A percentile compares a stretch with the other conserved stretches of the same genome.
Conservation (phyloP, 2,797 vertebrate species). For the Acropternis orthonyx region DNA sequence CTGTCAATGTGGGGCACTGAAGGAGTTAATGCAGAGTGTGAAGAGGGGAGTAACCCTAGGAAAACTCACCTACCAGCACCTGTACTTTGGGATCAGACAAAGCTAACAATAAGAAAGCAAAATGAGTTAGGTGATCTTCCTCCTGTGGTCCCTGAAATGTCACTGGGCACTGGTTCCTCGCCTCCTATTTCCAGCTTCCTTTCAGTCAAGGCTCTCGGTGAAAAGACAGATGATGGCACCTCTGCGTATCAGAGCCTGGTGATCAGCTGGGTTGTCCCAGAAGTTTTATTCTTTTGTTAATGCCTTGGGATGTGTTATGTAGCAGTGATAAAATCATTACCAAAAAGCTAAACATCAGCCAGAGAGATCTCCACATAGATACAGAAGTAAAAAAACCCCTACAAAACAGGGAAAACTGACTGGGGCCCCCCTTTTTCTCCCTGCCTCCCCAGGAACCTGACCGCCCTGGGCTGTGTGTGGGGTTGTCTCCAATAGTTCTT, state of each 20-base stretch:
- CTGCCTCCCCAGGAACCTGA: rapidly evolving
- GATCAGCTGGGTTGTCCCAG: slow-evolving; percentile 70
- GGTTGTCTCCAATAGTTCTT: neutral
- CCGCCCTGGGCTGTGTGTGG: neutral
- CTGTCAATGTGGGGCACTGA: neutral
- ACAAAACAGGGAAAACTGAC: neutral
- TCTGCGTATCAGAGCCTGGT: slow-evolving; percentile 64
- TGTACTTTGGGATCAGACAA: slow-evolving; percentile 66
- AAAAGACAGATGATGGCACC: slow-evolving; percentile 72
- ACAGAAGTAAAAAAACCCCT: neutral
- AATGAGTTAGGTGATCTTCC: slow-evolving; percentile 79
- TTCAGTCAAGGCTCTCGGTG: slow-evolving; percentile 71
- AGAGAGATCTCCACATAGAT: slow-evolving; percentile 31
- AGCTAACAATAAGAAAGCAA: slow-evolving; percentile 69
- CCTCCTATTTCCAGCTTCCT: slow-evolving; percentile 75
- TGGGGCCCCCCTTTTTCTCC: neutral
- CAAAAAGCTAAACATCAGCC: slow-evolving; percentile 67
- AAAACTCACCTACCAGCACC: slow-evolving; percentile 53
- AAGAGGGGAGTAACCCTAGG: slow-evolving; percentile 10
- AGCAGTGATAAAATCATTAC: slow-evolving; percentile 49
- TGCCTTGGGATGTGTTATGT: slow-evolving; percentile 64
- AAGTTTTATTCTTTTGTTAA: slow-evolving; percentile 74
- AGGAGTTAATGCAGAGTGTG: slow-evolving; percentile 27
- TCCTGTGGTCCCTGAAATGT: slow-evolving; percentile 70
- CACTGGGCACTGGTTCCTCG: slow-evolving; percentile 74